phyloP scores from a whole-genome alignment of 1,140 invertebrate species.

The Diachasma alloeum region DNA sequence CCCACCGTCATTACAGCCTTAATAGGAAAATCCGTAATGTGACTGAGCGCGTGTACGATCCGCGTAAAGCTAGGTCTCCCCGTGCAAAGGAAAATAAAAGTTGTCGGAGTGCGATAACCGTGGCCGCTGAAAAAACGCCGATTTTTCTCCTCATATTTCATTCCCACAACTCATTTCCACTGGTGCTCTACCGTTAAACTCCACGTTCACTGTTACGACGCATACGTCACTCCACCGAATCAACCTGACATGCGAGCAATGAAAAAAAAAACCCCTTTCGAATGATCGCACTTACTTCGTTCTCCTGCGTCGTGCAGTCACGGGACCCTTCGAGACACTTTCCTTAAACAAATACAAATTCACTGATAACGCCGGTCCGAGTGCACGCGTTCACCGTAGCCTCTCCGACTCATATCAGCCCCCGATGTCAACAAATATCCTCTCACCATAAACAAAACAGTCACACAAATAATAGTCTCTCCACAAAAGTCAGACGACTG shows the following conservation, averaged over 20 bases:
- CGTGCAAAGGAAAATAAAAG: too few species aligned
- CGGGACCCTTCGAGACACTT: conserved; percentile 10
- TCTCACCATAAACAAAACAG: background rate
- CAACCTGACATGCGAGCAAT: too few species aligned
- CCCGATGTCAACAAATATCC: background rate
- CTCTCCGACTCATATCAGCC: conserved; percentile 28
- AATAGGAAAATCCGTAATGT: background rate
- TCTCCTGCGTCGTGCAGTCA: background rate
- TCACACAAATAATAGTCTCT: background rate
- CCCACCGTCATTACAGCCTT: background rate
- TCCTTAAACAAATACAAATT: background rate
- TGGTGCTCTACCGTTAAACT: too few species aligned
- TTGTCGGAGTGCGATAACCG: background rate
- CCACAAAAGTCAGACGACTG: too few species aligned
- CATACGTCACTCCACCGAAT: too few species aligned
- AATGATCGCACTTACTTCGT: conserved; percentile 21
- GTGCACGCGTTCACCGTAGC: conserved; percentile 13
- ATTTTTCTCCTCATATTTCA: background rate
- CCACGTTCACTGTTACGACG: too few species aligned
- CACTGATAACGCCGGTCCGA: conserved; percentile 30
- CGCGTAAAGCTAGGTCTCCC: background rate
- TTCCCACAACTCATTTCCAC: too few species aligned
- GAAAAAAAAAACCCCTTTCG: too few species aligned
- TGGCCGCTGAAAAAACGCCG: background rate
- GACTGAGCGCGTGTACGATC: background rate